Conservation (phyloP, 2,113 vertebrate genomes). For the Seriola quinqueradiata region DNA sequence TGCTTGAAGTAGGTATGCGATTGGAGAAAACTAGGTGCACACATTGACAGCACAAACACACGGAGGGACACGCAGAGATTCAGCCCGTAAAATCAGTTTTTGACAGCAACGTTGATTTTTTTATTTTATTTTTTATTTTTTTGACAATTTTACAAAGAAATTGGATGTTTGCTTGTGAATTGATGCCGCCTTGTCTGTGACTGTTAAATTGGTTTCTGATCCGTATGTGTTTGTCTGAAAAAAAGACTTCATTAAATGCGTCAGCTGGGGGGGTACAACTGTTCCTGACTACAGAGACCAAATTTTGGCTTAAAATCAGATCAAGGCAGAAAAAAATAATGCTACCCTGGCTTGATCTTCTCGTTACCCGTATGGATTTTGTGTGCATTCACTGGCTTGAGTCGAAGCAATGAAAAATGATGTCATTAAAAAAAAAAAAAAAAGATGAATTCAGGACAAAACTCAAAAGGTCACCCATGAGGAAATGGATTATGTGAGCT, state of each 20-base stretch:
- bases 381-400: neutral
- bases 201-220: too few species aligned
- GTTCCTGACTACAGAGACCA: neutral
- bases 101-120: too few species aligned
- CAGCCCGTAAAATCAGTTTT: too few species aligned
- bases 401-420: slow-evolving; percentile 18
- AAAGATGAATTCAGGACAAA: slow-evolving; percentile 11
- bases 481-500: slow-evolving; percentile 30
- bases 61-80: too few species aligned
- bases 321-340: neutral
- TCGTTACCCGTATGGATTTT: slow-evolving; percentile 14
- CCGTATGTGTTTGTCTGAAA: neutral
- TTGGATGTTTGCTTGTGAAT: too few species aligned
- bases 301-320: neutral
- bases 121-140: too few species aligned
- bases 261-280: neutral
- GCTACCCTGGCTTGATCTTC: neutral
- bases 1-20: neutral
- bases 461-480: slow-evolving; percentile 38
- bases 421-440: slow-evolving; percentile 8
- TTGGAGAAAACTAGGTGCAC: neutral
- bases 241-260: neutral
- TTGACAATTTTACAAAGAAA: too few species aligned
- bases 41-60: neutral
- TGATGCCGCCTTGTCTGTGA: too few species aligned